Base-by-base conservation (phyloP, 1,140 invertebrate species). In the Ceratosolen fusciceps region DNA sequence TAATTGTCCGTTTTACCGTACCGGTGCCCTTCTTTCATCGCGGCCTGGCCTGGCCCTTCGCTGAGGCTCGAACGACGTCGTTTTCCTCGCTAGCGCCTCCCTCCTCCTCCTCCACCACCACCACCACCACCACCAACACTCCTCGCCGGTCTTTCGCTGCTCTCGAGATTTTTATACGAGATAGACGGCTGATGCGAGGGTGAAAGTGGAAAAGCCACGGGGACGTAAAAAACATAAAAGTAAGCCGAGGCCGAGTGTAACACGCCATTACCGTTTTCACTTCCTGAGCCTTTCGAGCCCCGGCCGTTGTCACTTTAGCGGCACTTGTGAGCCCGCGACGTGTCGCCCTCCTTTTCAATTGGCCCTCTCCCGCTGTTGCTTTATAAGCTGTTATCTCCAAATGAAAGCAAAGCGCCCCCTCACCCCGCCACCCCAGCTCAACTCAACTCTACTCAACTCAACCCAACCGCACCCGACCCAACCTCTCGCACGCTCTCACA, bases 171-270 rank as follows among this genome's bases (percentile, higher is more conserved):
- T 76, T 74, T 60, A 70, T 58, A 3, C 37, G 60, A 75, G 60
- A 75, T 67, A 75, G 74, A 67, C 52, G 67, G 74, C 60, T 67
- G 29, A 74, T 49, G 24, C 12, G 12, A 54, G 54, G 80, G 56
- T 68, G 68, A 79, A 81, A 82, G 81, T 80, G 82, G 77, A 80
- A 83, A 83, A 83, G 74, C 80, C 82, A 75, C 82, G 76, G 82
- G 81, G 83, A 87, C 83, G 86, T 88, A 88, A 89, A 87, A 88
- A 83, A 87, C 83, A 86, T 88, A 88, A 89, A 87, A 88, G 84
- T 86, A 87, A 88, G 84, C 86, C 83, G 83, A 80, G 84, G 82
- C 83, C 85, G 88, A 84, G 85, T 86, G 83, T 86, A 84, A 87
- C 87, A 86, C 79, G 86, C 84, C 83, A 85, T 88, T 87, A 88